Evolutionary conservation across 2,113 vertebrate species (phyloP), one percentile per base, ranked within the genome.

Genomic region (Xerus inauris): DNA sequence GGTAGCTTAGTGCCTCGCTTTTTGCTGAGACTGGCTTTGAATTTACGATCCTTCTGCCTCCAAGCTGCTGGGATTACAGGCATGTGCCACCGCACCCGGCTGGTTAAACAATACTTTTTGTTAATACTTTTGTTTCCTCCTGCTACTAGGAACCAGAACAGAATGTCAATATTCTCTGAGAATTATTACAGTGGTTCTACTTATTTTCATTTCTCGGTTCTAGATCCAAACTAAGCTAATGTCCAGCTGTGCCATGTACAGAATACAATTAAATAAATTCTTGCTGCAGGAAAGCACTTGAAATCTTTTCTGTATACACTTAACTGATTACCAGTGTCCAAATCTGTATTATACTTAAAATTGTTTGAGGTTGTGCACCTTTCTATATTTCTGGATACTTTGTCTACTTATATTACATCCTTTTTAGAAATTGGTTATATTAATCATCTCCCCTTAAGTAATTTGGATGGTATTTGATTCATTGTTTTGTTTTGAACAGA

Each of bases 391-490:
- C 19, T 88, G 26, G 77, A 71, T 88, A 89, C 22, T 91, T 84
- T 72, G 45, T 72, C 35, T 69, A 28, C 40, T 42, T 87, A 1
- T 76, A 38, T 47, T 76, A 49, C 4, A 59, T 40, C 40, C 24
- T 90, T 92, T 92, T 88, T 62, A 93, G 13, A 84, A 84, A 75
- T 92, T 54, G 28, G 16, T 91, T 87, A 87, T 57, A 32, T 40
- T 24, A 62, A 71, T 59, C 16, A 57, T 57, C 42, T 20, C 8
- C 2, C 7, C 17, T 69, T 89, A 77, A 40, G 54, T 88, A 92
- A 69, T 69, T 75, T 82, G 13, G 59, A 30, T 51, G 10, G 40
- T 67, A 54, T 82, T 49, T 80, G 87, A 38, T 64, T 73, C 16
- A 14, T n/a, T 81, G 11, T 8, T n/a, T 32, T 89, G 49, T 17